A percentile compares a stretch with the other conserved stretches of the same genome.
phyloP scores from a whole-genome alignment of 2,113 vertebrate genomes.

The Myrmophylax atrothorax region DNA sequence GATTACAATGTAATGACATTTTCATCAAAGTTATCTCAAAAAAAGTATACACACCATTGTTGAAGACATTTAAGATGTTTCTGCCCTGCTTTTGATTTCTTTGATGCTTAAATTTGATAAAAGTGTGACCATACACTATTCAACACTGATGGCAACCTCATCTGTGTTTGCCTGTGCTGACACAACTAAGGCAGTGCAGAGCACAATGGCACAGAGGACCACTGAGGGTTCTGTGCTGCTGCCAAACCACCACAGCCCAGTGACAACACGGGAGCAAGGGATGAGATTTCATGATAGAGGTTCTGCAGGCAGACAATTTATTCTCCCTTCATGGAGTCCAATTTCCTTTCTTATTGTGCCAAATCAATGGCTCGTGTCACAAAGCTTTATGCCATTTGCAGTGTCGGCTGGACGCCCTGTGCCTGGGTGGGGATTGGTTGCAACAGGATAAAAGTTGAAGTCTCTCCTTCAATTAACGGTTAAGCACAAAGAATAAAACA shows the following conservation, averaged over 20 bases:
- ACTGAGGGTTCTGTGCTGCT: fast-evolving
- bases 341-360: neutral
- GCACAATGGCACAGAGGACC: neutral
- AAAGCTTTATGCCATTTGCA: neutral
- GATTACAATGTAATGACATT: fast-evolving
- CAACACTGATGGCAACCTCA: fast-evolving
- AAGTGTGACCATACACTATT: neutral
- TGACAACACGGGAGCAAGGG: neutral
- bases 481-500: slow-evolving; percentile 11
- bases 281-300: neutral
- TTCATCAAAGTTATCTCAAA: fast-evolving
- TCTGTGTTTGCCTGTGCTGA: neutral
- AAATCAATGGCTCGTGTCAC: neutral
- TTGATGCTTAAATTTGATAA: neutral
- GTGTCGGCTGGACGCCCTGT: neutral
- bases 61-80: neutral
- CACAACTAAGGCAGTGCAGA: neutral
- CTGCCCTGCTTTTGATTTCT: neutral
- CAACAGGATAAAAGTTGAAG: neutral
- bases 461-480: neutral
- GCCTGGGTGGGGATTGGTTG: neutral
- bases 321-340: neutral
- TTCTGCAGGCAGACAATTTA: neutral
- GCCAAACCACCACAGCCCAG: fast-evolving
- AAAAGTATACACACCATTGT: fast-evolving